Evolutionary conservation across 2,113 vertebrate species (phyloP).

Genomic region (Hydrolagus affinis): DNA sequence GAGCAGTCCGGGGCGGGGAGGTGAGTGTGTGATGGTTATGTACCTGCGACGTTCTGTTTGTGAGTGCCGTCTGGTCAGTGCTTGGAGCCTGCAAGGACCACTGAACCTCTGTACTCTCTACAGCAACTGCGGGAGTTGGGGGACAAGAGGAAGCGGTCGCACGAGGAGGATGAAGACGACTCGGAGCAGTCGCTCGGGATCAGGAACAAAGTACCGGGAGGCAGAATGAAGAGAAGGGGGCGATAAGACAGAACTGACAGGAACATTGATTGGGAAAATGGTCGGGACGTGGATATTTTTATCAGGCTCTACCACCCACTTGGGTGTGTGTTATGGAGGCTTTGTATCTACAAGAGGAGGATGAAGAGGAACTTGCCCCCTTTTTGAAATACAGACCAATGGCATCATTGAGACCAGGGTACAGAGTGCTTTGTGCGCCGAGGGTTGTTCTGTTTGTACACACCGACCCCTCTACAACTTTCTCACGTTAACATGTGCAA

Average conservation of each 20-base stretch:
- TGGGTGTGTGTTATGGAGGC: background rate
- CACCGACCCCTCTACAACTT: too few species aligned
- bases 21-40: background rate
- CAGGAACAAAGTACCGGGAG: slow-evolving; percentile 82
- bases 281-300: background rate
- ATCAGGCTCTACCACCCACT: background rate
- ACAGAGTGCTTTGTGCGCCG: too few species aligned
- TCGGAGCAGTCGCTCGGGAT: slow-evolving; percentile 77
- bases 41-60: background rate
- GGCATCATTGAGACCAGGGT: background rate
- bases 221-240: slow-evolving; percentile 58
- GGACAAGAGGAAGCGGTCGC: slow-evolving; percentile 72
- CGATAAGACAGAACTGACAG: background rate
- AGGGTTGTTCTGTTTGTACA: too few species aligned
- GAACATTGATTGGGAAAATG: background rate
- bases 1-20: background rate
- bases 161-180: slow-evolving; percentile 57
- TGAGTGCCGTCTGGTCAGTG: too few species aligned
- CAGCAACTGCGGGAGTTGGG: slow-evolving; percentile 85
- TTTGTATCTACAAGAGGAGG: too few species aligned
- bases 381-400: background rate
- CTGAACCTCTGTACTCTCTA: slow-evolving; percentile 31
- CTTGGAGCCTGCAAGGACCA: too few species aligned
- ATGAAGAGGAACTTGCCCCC: background rate
- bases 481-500: background rate